A percentile compares a stretch with the other conserved stretches of the same genome.
These are phyloP conservation scores for Laticauda colubrina DNA, from an alignment of 2,113 vertebrate genomes.

Conservation along the genomic window DNA sequence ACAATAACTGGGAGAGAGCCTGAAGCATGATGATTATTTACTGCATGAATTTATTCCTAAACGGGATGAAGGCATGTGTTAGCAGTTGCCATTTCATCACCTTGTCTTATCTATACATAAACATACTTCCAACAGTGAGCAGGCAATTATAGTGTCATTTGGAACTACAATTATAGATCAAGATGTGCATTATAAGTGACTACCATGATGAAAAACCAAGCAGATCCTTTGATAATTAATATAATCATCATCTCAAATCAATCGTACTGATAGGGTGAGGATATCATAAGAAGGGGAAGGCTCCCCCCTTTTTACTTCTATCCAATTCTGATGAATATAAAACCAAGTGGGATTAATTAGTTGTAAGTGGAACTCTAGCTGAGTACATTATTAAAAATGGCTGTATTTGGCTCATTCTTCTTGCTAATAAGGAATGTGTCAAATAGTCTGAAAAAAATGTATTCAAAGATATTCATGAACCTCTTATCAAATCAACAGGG, in stretches of 20 bases:
- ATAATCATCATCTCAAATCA: slow-evolving; percentile 18
- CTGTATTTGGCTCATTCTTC: not conserved
- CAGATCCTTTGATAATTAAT: slow-evolving; percentile 29
- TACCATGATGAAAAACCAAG: slow-evolving; percentile 1
- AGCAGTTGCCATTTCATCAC: not conserved
- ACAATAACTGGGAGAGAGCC: not conserved
- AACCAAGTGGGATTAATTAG: slow-evolving; percentile 10
- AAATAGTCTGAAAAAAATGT: slow-evolving; percentile 22
- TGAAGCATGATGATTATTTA: slow-evolving; percentile 1
- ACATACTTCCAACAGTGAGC: not conserved
- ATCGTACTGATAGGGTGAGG: not conserved
- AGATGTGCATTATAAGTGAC: slow-evolving; percentile 12
- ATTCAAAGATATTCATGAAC: slow-evolving; percentile 34
- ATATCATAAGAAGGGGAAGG: not conserved
- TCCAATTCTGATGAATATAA: slow-evolving; percentile 8
- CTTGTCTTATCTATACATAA: not conserved
- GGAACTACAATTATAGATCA: slow-evolving; percentile 28
- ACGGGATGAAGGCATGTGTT: not conserved
- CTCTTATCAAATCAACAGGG: slow-evolving; percentile 22
- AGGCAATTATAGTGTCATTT: slow-evolving; percentile 18
- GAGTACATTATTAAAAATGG: not conserved
- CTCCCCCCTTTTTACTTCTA: slow-evolving; percentile 5
- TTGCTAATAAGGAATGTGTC: slow-evolving; percentile 9
- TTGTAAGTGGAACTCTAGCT: not conserved
- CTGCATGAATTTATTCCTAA: not conserved